Evolutionary conservation across 53 echinoderm and acorn worm genomes (phyloP), one percentile per base, ranked within the genome.

Genomic region (Luidia sarsii): DNA sequence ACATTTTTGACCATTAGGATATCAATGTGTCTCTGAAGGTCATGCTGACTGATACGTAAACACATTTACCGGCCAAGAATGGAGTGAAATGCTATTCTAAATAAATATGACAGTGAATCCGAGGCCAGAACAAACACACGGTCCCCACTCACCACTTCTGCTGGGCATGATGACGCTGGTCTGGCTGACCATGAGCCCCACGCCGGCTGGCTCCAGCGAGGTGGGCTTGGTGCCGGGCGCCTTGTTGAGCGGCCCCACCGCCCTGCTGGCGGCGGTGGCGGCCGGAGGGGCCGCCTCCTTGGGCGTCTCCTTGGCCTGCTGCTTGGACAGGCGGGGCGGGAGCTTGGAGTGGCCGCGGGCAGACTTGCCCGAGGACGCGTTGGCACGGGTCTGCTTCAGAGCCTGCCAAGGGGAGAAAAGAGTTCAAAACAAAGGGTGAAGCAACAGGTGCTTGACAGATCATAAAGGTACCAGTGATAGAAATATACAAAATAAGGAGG

Each of bases 191-290:
- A 87, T 15, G 10, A 81, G 60, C 2, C 80, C 67, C 50, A 85
- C 81, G 67, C 39, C 65, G 7, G 81, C 50, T 27, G 82, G 82
- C 39, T 85, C 85, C 3, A 57, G 81, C 22, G 67, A 67, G 33
- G 80, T 81, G 10, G 90, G 94, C 63, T 84, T 90, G 46, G 90
- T 72, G 31, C 94, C 94, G 16, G 94, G 94, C 6, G 94, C 94
- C 65, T 88, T 89, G 67, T 94, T 94, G 37, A 94, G 73, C 4
- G 87, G 72, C 8, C 75, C 85, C 8, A 83, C 74, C 24, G 85
- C 82, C 23, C 80, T 68, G 56, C 82, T 82, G 19, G 73, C 46
- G 9, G 75, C 61, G 27, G 61, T 50, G 39, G 82, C 41, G 41
- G 41, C 41, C 0, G 65, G 27, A 0, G 65, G 23, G 0, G 75